Base-by-base conservation (phyloP, 30 jellyfish, hydroid and myxozoan genomes). In the Aurelia sp. region DNA sequence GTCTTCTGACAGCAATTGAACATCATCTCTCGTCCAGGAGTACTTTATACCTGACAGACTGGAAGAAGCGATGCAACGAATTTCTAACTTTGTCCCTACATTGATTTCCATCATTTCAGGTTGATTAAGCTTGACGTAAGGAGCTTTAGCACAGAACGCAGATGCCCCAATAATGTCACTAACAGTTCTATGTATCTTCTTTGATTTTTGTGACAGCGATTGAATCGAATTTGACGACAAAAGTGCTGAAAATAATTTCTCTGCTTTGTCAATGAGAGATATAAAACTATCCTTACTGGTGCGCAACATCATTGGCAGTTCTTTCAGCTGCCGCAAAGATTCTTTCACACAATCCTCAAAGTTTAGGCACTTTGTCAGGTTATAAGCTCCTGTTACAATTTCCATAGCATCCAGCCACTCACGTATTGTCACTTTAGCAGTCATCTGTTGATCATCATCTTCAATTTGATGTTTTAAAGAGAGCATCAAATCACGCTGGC, bases 401-500 rank as follows among this genome's bases (percentile, higher is more conserved):
- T 88, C 96, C 96, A 79, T 78, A 55, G 58, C 71, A 9, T 68
- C 59, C 4, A 11, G 11, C 96, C 96, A 88, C 20, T 61, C 71
- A 10, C 73, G 51, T 8, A 18, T 7, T 0, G 71, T 65, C 10
- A 23, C 55, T 11, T 41, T 17, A 3, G 82, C 86, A 7, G 76
- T 44, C 27, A 70, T 4, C 18, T 67, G 15, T 35, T 20, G 52
- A 53, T 5, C 6, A 11, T 65, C 86, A 11, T 30, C 55, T 20
- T 41, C 71, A 18, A 70, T 57, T 22, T 59, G 67, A 35, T 21
- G 35, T 67, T 19, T 40, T 70, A 77, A 35, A 27, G 96, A 23
- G 58, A 50, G 6, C 17, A 78, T 41, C 27, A 78, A 71, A 0
- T 70, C 17, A 21, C 20, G 73, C 50, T 78, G 91, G 53, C 48